phyloP scores from a whole-genome alignment of 2,113 vertebrate genomes.

The Phaethornis superciliosus region DNA sequence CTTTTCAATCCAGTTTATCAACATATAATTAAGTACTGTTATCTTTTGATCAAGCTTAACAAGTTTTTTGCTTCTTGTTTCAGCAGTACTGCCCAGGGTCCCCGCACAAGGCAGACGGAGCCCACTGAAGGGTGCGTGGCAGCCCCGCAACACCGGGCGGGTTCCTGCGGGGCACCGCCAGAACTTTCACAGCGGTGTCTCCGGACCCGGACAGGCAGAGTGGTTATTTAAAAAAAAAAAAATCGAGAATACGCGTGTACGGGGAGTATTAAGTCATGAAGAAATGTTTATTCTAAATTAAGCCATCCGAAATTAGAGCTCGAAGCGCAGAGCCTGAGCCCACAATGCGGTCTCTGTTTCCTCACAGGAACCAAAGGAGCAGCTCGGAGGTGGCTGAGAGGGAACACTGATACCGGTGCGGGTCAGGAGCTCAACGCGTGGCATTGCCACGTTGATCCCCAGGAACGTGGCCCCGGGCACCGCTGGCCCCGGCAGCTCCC shows the following conservation, averaged over 20 bases:
- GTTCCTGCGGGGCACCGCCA: background rate
- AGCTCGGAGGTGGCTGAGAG: background rate
- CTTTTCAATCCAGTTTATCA: background rate
- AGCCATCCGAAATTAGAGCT: background rate
- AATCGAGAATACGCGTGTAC: background rate
- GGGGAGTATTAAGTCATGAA: background rate
- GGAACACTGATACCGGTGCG: background rate
- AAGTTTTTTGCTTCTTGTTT: background rate
- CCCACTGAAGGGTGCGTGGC: background rate
- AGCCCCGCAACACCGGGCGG: no score
- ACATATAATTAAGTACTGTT: background rate
- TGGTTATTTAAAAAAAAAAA: background rate
- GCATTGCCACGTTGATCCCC: background rate
- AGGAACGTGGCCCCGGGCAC: background rate
- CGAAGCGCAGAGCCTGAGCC: background rate
- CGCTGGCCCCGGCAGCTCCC: background rate
- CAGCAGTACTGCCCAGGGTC: fast-evolving
- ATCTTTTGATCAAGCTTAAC: background rate
- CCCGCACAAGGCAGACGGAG: fast-evolving
- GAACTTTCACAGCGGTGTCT: fast-evolving
- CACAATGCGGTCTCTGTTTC: background rate
- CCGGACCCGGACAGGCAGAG: background rate
- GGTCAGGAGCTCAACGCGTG: background rate
- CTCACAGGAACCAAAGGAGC: background rate
- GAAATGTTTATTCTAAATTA: conserved; percentile 37